Base-by-base conservation (phyloP, 2,113 vertebrate species). In the Thamnaconus septentrionalis region DNA sequence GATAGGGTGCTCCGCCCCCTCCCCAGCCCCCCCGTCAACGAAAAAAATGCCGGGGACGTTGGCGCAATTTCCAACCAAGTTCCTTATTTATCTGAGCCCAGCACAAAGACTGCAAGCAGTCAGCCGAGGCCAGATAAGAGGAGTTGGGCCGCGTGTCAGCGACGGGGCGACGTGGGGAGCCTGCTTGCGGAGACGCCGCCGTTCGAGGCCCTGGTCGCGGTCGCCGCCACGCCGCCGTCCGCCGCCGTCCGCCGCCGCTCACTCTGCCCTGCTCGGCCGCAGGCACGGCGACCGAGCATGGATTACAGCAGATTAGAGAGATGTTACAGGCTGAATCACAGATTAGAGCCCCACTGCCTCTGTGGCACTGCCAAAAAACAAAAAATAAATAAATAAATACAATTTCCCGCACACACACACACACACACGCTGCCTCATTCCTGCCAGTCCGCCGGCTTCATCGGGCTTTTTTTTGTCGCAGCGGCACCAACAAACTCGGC, bases 281-380 rank as follows among this genome's bases (percentile, higher is more conserved):
- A 53, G 69, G 71, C 76, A 40, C 54, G 57, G 9, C 59, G 12
- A 31, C 18, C 18, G 12, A 44, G 48, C 59, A n/a, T 71, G 80
- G 86, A 88, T 90, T 88, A 90, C 65, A 79, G 75, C 73, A 82
- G 86, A 90, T 90, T 90, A 88, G 68, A 77, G 68, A 59, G 70
- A n/a, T 68, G 66, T 80, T 73, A 76, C 81, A 83, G 80, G 66
- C 58, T 68, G 68, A 86, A 74, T 82, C 71, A 69, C 72, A 78
- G 86, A 88, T 88, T 88, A 86, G 18, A 61, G 40, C 39, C 62
- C 67, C 55, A 62, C n/a, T 39, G 67, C 61, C 59, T 78, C 65
- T 3, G 56, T 54, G 64, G 65, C 57, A 53, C 53, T 61, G 67
- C 57, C 70, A 62, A 75, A 71, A 71, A 71, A 51, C 61, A 62